Base-by-base conservation (phyloP, 2,113 vertebrate species). In the Xyliphius kryptos region DNA sequence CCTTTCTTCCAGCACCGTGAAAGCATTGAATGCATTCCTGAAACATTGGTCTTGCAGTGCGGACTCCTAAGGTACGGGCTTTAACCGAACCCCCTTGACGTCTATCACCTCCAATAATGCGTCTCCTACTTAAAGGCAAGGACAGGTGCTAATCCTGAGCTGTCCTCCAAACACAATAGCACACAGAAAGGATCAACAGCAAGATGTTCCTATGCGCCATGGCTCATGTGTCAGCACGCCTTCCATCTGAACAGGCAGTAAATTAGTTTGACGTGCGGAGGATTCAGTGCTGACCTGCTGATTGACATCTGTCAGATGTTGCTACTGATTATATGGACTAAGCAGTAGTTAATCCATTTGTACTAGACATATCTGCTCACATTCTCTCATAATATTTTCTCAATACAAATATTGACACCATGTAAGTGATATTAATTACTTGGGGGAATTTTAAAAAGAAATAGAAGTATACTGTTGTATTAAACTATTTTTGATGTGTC, bases 41-140 rank as follows among this genome's bases (percentile, higher is more conserved):
- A 76, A 70, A 69, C 60, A 41, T 60, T 48, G n/a, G 47, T 47
- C 60, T 66, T 67, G 17, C 16, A 21, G 16, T 38, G 37, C 15
- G 37, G 52, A 47, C 56, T 58, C 61, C 67, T 53, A 61, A 56
- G 57, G 70, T 10, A 49, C 67, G 54, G 73, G 77, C 80, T 86
- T 86, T 81, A 73, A 73, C 57, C 51, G 63, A 71, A 66, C 65
- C 74, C 61, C 77, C 74, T 66, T 74, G 68, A 78, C 79, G 66
- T 80, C 70, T 74, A 12, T 70, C 16, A 69, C 75, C 80, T 49
- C 61, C 67, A 76, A 61, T 83, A 79, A 82, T 77, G 63, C 66
- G 59, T 80, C 72, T 58, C 70, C 79, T 67, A 77, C 71, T 70
- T 78, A 74, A 78, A 74, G 76, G 77, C 79, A 79, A 79, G 59